Evolutionary conservation across 2,113 vertebrate genomes (phyloP), one percentile per base, ranked within the genome.

Genomic region (Platanista minor): DNA sequence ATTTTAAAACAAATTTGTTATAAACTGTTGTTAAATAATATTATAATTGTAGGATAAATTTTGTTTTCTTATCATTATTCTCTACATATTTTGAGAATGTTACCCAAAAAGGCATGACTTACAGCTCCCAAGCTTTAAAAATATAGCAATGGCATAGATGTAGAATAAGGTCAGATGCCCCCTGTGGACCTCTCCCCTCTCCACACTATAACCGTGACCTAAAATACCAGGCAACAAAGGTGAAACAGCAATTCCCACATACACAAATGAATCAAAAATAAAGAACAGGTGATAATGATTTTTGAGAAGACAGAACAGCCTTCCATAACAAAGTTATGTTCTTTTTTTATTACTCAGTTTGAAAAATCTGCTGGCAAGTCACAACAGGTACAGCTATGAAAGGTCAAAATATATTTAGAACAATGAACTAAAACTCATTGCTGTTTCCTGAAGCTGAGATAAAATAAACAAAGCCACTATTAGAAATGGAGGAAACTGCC

Each of bases 331-430:
- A 64, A 75, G 46, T 81, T 80, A 85, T 9, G 31, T 64, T 67
- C 41, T 59, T 90, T 95, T 77, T 77, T 87, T 77, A 80, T 80
- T 87, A 62, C 49, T 94, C 82, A 82, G 41, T 82, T 88, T 88
- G 36, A 95, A 96, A 97, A 97, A 89, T 91, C 67, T 33, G 7
- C 21, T 97, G 93, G 71, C 91, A 93, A 96, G 62, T 82, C 33
- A 54, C 41, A 97, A 82, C 80, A 97, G 86, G 82, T 94, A 88
- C 75, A 95, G 84, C 87, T 91, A 86, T 90, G 94, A 97, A 97
- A 97, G 87, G 91, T 91, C 97, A 95, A 96, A 96, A 94, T 90
- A 96, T 71, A 94, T 93, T 97, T 95, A 91, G 95, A 96, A 97
- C 77, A 96, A 97, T 96, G 90, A 96, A 82, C 46, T 64, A 93